Evolutionary conservation across 2,113 vertebrate species (phyloP).

Genomic region (Lagenorhynchus albirostris): DNA sequence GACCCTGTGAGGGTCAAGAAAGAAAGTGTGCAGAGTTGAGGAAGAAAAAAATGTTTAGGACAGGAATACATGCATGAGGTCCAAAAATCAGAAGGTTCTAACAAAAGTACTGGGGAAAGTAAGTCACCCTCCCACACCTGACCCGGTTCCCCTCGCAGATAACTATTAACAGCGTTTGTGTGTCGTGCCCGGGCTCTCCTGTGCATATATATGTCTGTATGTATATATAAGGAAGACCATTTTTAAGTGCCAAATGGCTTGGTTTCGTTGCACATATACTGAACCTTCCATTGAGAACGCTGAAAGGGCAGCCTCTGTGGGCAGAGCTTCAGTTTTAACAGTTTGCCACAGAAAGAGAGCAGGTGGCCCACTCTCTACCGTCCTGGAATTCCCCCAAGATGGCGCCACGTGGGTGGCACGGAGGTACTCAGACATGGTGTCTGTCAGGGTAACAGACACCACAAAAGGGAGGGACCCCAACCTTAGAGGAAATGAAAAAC

Average conservation of each 20-base stretch:
- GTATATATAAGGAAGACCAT: neutral
- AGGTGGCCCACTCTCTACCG: neutral
- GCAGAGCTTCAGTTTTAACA: no score
- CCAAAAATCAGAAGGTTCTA: neutral
- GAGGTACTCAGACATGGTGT: neutral
- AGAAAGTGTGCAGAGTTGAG: neutral
- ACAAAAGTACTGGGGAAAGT: neutral
- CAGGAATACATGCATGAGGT: neutral
- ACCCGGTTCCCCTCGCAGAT: neutral
- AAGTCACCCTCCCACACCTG: neutral
- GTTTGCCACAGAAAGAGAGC: neutral
- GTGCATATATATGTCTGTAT: accelerated
- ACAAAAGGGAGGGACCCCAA: neutral
- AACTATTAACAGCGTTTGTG: neutral
- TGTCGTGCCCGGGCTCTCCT: neutral
- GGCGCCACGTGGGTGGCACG: neutral
- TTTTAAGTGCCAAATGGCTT: neutral
- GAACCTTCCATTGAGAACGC: neutral
- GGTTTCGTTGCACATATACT: neutral
- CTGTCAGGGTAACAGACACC: neutral
- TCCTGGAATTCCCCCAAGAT: neutral
- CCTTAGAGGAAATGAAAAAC: neutral
- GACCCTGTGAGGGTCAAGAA: neutral
- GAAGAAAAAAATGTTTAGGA: neutral
- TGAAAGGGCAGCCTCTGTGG: neutral